Evolutionary conservation across 2,888 invertebrate genomes (phyloP).

Genomic region (Dysmachus trigonus): DNA sequence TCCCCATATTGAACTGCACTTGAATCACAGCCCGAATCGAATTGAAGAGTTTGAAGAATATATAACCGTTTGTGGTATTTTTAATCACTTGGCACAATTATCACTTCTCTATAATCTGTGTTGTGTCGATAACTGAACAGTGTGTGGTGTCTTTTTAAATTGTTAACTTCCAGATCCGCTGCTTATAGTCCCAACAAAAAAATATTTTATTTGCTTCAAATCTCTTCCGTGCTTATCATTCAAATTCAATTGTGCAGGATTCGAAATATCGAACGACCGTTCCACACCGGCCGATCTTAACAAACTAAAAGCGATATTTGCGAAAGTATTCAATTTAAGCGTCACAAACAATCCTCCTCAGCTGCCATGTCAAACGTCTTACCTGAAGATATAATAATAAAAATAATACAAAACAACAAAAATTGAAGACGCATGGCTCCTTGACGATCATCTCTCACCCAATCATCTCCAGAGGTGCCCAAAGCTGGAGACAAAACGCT

Average conservation of each 20-base stretch:
- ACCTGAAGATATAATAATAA: too few species aligned
- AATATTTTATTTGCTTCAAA: not conserved
- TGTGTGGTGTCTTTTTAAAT: too few species aligned
- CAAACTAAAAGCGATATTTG: slow-evolving; percentile 64
- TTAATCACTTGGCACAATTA: slow-evolving; percentile 21
- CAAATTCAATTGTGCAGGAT: not conserved
- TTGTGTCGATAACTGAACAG: not conserved
- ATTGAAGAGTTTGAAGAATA: not conserved
- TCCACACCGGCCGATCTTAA: slow-evolving; percentile 64
- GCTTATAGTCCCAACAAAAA: slow-evolving; percentile 1
- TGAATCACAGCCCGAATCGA: slow-evolving; percentile 42
- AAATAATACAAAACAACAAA: not conserved
- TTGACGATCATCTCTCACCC: slow-evolving; percentile 19
- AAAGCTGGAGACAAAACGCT: slow-evolving; percentile 14
- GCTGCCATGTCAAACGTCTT: not conserved
- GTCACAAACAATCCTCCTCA: slow-evolving; percentile 19
- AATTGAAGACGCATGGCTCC: not conserved
- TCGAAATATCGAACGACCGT: slow-evolving; percentile 56
- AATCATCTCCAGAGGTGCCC: not conserved
- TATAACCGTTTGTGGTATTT: not conserved
- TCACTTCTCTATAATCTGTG: not conserved
- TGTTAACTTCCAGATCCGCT: not conserved
- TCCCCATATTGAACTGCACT: slow-evolving; percentile 56
- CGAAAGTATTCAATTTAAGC: slow-evolving; percentile 64
- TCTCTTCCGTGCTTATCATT: slow-evolving; percentile 1